Conservation (phyloP, 2,797 vertebrate species). For the Sebastiscus tertius region DNA sequence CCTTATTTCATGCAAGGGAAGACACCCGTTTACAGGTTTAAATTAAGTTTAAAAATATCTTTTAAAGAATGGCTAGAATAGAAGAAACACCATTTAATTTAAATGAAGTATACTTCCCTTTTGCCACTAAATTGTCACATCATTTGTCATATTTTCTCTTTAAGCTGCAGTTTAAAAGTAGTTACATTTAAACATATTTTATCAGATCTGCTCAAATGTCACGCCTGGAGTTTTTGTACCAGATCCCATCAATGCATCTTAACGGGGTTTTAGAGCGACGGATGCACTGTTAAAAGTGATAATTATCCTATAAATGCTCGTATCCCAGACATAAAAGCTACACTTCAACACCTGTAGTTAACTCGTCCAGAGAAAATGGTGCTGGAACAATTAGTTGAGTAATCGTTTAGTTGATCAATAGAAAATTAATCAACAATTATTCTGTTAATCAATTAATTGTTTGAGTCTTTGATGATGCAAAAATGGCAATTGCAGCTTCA, state of each 20-base stretch:
- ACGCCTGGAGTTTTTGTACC: neutral
- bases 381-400: neutral
- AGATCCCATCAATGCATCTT: neutral
- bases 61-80: neutral
- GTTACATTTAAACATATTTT: neutral
- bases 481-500: neutral
- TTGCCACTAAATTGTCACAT: neutral
- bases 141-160: neutral
- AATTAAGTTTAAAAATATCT: neutral
- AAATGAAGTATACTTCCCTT: neutral
- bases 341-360: neutral
- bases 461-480: neutral
- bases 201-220: neutral
- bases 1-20: conserved; percentile 3
- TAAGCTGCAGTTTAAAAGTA: neutral
- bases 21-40: conserved; percentile 23
- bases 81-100: neutral
- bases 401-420: neutral
- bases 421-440: neutral
- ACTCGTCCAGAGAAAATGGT: neutral
- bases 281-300: neutral
- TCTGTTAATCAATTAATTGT: neutral
- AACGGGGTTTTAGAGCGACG: neutral
- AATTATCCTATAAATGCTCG: neutral
- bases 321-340: neutral